Percentiles rank a stretch among this genome's conserved stretches.
Evolutionary conservation across 1,140 invertebrate genomes (phyloP).

Genomic region (Drosophila kurseongensis): DNA sequence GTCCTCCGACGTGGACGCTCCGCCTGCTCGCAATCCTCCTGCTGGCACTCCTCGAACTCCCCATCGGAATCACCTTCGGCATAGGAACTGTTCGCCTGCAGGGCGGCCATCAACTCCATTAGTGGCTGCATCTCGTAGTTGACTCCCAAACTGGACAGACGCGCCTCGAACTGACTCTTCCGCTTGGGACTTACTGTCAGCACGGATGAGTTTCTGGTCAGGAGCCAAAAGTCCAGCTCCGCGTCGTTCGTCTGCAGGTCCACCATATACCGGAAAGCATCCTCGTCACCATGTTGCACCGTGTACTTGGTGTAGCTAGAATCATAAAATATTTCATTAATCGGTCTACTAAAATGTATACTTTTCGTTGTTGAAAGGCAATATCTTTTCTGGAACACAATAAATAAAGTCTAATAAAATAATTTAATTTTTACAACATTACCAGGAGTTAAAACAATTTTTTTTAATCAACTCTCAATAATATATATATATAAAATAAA

Average conservation of each 20-base stretch:
- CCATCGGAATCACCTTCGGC: constrained; percentile 22
- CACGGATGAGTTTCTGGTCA: constrained; percentile 69
- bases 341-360: no score
- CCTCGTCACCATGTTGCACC: constrained; percentile 62
- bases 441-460: no score
- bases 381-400: no score
- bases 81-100: constrained; percentile 65
- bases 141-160: constrained; percentile 52
- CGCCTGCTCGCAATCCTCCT: constrained; percentile 43
- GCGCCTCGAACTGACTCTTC: constrained; percentile 59
- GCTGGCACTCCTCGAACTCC: constrained; percentile 58
- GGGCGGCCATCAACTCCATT: constrained; percentile 67
- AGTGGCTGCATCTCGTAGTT: constrained; percentile 62
- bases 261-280: constrained; percentile 66
- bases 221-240: constrained; percentile 68
- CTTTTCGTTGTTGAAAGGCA: no score
- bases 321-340: no score
- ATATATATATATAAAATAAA: no score
- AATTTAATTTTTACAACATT: no score
- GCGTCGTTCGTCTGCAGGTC: constrained; percentile 67
- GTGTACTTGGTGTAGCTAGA: constrained; percentile 72
- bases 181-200: constrained; percentile 57
- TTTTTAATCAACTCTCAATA: no score
- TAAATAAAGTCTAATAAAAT: no score
- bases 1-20: constrained; percentile 52